Evolutionary conservation across 2,797 vertebrate species (phyloP).

Genomic region (Gastrophryne carolinensis): DNA sequence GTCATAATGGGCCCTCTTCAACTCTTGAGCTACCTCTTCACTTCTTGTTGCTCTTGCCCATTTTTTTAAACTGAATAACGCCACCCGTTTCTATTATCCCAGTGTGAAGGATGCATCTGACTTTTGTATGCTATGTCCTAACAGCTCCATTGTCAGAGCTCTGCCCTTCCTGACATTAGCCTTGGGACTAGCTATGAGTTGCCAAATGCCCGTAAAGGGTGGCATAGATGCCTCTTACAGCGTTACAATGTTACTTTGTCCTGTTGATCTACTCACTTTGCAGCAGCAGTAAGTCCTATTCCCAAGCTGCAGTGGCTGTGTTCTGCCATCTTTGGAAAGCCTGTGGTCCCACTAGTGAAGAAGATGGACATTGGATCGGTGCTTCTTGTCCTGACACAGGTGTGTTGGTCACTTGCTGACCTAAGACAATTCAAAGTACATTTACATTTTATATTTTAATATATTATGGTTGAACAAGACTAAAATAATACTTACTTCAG

Average conservation of each 20-base stretch:
- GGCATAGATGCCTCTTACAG: too few relatives aligned
- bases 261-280: slow-evolving; percentile 63
- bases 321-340: slow-evolving; percentile 76
- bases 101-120: too few relatives aligned
- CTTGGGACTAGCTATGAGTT: too few relatives aligned
- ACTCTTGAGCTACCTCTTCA: too few relatives aligned
- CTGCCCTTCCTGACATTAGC: too few relatives aligned
- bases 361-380: slow-evolving; percentile 75
- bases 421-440: slow-evolving; percentile 58
- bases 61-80: too few relatives aligned
- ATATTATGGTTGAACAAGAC: neutral
- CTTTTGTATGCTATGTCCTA: too few relatives aligned
- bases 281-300: slow-evolving; percentile 71
- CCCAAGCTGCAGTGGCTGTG: slow-evolving; percentile 77
- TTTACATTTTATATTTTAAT: neutral
- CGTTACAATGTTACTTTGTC: neutral
- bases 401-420: slow-evolving; percentile 64
- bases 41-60: too few relatives aligned
- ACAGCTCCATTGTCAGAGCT: too few relatives aligned
- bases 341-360: slow-evolving; percentile 80
- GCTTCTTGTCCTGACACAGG: slow-evolving; percentile 69
- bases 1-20: too few relatives aligned
- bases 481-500: slow-evolving; percentile 57
- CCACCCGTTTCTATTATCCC: too few relatives aligned
- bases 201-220: too few relatives aligned